Evolutionary conservation across 2,888 invertebrate genomes (phyloP), one percentile per base, ranked within the genome.

Genomic region (Schizotus pectinicornis): DNA sequence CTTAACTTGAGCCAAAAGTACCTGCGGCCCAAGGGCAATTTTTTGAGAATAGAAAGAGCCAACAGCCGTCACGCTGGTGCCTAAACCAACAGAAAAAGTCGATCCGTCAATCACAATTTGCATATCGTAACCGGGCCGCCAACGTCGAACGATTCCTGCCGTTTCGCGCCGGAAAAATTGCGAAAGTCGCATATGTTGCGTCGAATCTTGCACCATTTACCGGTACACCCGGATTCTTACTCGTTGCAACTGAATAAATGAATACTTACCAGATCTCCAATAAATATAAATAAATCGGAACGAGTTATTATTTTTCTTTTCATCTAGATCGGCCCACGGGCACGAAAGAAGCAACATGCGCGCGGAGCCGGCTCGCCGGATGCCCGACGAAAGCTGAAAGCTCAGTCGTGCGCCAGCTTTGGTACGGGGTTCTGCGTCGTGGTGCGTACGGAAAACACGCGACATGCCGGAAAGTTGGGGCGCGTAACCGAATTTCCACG

Each of bases 261-360:
- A 52, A 55, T 59, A 53, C n/a, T n/a, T n/a, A n/a, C 60, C 52
- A 58, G 61, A 66, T 63, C 67, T 53, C 62, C 65, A 64, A 69
- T 70, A 69, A 69, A 70, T 67, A 72, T 70, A 73, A 74, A 73
- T 69, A 71, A 73, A 74, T 73, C 71, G 67, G 69, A 72, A 73
- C 74, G 64, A 71, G 73, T 74, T 73, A 67, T 69, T 67, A 70
- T 72, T 72, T 73, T 70, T 71, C 65, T 71, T 67, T 63, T 62
- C 65, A 65, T 67, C 66, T 64, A 65, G 64, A 67, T 64, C 70
- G 64, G 71, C 69, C 70, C 68, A 70, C 69, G 61, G 67, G 64
- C 59, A 56, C 53, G 57, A 56, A 13, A 31, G 39, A 32, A 39
- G 47, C 47, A 39, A 30, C 54, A 54, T 54, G 54, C 54, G 54